Conservation (phyloP, 1,140 invertebrate species). For the Heliothis subflexa region DNA sequence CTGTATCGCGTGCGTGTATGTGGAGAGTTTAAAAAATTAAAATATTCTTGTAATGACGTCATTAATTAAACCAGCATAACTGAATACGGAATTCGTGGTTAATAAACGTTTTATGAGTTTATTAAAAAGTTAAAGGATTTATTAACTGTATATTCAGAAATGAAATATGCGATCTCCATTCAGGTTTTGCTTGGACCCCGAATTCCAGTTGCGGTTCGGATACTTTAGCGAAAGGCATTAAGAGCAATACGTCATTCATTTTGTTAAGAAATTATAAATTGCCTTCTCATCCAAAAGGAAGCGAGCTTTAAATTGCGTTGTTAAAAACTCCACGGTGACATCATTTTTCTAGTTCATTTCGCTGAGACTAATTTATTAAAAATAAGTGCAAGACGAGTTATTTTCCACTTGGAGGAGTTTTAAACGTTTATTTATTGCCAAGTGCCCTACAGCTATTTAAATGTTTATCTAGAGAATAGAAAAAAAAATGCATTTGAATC, state of each 20-base stretch:
- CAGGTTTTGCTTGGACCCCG: constrained; percentile 19
- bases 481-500: background rate
- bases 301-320: constrained; percentile 43
- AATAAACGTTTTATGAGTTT: constrained; percentile 31
- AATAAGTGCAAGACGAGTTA: constrained; percentile 38
- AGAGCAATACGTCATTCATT: constrained; percentile 53
- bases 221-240: constrained; percentile 47
- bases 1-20: constrained; percentile 59
- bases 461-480: background rate
- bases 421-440: constrained; percentile 18
- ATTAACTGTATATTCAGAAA: constrained; percentile 14
- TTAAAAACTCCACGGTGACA: constrained; percentile 40
- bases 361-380: constrained; percentile 49
- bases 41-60: constrained; percentile 25
- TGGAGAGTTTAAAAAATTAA: constrained; percentile 52
- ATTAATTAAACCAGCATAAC: constrained; percentile 17
- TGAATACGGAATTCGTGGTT: background rate
- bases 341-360: constrained; percentile 56
- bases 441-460: constrained; percentile 3
- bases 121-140: constrained; percentile 45
- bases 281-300: constrained; percentile 10
- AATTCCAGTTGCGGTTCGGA: constrained; percentile 36
- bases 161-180: constrained; percentile 41
- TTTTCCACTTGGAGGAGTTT: constrained; percentile 20
- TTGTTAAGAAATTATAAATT: constrained; percentile 58